Conservation (phyloP, 2,888 invertebrate genomes). For the Sycophila texana region DNA sequence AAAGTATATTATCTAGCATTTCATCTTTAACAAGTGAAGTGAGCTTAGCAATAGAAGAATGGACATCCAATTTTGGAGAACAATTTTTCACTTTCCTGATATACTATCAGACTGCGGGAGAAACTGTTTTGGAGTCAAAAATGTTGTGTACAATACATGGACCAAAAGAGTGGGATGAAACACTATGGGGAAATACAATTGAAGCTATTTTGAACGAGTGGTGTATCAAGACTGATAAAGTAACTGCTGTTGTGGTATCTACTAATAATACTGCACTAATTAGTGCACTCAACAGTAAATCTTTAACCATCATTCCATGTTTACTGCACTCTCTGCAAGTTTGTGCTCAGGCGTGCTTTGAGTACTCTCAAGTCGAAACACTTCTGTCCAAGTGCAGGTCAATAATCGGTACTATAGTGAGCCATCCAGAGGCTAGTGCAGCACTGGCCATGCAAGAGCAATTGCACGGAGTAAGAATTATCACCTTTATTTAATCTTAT, state of each 20-base stretch:
- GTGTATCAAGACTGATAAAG: slow-evolving; percentile 73
- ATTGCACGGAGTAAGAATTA: slow-evolving; percentile 65
- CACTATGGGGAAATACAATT: slow-evolving; percentile 72
- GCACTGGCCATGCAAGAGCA: slow-evolving; percentile 74
- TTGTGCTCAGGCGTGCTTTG: slow-evolving; percentile 74
- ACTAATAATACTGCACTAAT: slow-evolving; percentile 70
- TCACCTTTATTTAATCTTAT: not conserved
- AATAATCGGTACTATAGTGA: slow-evolving; percentile 71
- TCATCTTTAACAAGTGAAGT: slow-evolving; percentile 68
- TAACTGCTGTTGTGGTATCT: slow-evolving; percentile 75
- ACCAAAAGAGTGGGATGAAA: slow-evolving; percentile 71
- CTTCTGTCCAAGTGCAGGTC: slow-evolving; percentile 74
- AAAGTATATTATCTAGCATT: slow-evolving; percentile 69
- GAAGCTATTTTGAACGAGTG: slow-evolving; percentile 74
- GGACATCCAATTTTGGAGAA: slow-evolving; percentile 73
- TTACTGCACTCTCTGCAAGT: slow-evolving; percentile 74
- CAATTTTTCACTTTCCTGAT: slow-evolving; percentile 74
- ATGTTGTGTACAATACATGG: slow-evolving; percentile 75
- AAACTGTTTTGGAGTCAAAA: slow-evolving; percentile 73
- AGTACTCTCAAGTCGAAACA: slow-evolving; percentile 70
- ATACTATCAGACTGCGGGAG: slow-evolving; percentile 74
- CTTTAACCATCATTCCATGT: slow-evolving; percentile 75
- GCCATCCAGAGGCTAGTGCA: slow-evolving; percentile 69
- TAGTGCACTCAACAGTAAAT: slow-evolving; percentile 68
- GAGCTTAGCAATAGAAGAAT: slow-evolving; percentile 75